These are phyloP conservation scores for Nyctibius grandis DNA, from an alignment of 2,797 vertebrate species.

Conservation along the genomic window DNA sequence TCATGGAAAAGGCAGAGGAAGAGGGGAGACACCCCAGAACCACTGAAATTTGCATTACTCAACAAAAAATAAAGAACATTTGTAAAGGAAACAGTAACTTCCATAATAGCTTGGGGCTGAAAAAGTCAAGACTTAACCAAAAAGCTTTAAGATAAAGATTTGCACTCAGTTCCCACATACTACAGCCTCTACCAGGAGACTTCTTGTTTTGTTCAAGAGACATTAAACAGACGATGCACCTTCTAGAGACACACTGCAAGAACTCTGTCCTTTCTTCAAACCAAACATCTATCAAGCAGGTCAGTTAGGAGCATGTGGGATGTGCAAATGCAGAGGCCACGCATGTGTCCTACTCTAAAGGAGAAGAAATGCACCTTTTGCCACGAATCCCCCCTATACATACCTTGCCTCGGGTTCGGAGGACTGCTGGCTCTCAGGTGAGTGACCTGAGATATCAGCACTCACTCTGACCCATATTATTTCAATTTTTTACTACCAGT, in stretches of 20 bases:
- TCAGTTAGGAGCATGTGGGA: background rate
- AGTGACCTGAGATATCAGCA: background rate
- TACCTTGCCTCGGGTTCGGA: background rate
- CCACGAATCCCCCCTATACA: accelerated
- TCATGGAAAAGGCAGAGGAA: background rate
- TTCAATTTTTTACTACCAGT: background rate
- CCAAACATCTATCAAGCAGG: background rate
- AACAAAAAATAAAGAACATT: background rate
- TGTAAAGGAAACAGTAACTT: background rate
- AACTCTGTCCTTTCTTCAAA: background rate
- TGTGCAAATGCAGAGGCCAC: background rate
- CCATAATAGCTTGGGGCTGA: background rate
- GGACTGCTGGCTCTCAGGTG: background rate
- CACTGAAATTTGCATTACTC: background rate
- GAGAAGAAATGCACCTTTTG: background rate
- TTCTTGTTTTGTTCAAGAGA: background rate
- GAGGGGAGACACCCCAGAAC: background rate
- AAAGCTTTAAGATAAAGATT: background rate
- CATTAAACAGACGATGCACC: background rate
- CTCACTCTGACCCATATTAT: background rate
- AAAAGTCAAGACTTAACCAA: background rate
- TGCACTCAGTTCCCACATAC: background rate
- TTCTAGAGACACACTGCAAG: background rate
- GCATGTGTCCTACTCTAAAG: background rate
- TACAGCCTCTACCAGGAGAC: background rate